These are phyloP conservation scores for Heteronetta atricapilla DNA, from an alignment of 2,113 vertebrate species.

Conservation along the genomic window DNA sequence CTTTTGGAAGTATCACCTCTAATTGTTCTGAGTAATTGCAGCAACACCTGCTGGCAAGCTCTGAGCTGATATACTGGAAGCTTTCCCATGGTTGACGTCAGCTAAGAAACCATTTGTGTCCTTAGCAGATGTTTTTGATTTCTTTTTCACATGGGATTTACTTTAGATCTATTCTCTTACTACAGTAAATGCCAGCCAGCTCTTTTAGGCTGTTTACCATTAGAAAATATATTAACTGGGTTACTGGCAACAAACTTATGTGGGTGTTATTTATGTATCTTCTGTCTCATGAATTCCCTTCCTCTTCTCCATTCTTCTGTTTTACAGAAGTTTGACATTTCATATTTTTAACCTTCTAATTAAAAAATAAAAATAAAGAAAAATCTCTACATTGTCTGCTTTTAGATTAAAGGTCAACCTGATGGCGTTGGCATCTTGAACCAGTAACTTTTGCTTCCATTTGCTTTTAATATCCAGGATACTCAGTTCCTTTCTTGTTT, in stretches of 20 bases:
- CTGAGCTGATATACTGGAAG: slow-evolving; percentile 4
- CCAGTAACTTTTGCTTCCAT: neutral
- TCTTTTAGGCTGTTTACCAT: neutral
- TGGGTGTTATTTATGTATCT: neutral
- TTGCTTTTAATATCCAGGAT: neutral
- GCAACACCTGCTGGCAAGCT: slow-evolving; percentile 48
- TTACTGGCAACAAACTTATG: neutral
- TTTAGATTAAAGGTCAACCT: neutral
- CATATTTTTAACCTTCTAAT: neutral
- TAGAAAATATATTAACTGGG: neutral
- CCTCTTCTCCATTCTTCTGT: neutral
- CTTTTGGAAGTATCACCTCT: slow-evolving; percentile 40
- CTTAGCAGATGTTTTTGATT: slow-evolving; percentile 25
- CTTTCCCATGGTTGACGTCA: neutral
- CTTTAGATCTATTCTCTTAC: neutral
- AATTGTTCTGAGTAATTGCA: slow-evolving; percentile 52
- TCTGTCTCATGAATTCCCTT: neutral
- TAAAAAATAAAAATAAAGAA: neutral
- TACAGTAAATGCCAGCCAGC: neutral
- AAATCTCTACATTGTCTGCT: neutral
- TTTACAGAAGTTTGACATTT: neutral
- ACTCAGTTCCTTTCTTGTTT: neutral
- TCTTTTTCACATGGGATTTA: neutral
- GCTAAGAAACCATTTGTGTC: slow-evolving; percentile 15
- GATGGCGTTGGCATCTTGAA: neutral